Base-by-base conservation (phyloP, 2,888 invertebrate genomes). In the Apodemia zela region DNA sequence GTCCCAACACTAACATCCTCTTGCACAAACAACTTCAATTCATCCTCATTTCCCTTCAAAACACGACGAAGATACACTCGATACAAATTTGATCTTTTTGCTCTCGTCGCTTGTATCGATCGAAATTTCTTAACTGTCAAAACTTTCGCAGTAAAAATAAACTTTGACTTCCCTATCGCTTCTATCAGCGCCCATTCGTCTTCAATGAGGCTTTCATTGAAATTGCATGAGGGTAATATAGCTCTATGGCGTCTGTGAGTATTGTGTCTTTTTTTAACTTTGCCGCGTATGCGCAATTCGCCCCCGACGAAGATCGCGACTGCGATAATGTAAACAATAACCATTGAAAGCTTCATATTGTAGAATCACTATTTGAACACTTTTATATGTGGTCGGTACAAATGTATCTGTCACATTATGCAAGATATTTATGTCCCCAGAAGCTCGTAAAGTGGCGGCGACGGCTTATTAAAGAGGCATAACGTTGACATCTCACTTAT, bases 131-230 rank as follows among this genome's bases (percentile, higher is more conserved):
- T 89, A 67, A 90, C 85, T 71, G 79, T 88, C 72, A 92, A 74
- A 73, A 92, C 92, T 85, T 92, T 92, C 45, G 84, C 92, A 29
- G 92, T 92, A 80, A 92, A 92, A 77, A 92, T 92, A 74, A 84
- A 92, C 77, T 89, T 88, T 5, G 92, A 90, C 72, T 85, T 85
- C 65, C 84, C 82, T 82, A 92, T 92, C 78, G 90, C 89, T 66
- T 86, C 87, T 85, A 90, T 87, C 81, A 92, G 75, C 66, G 92
- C 82, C 86, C 89, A 87, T 80, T 90, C 89, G 74, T 92, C 89
- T 71, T 89, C 86, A 66, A 92, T 87, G 72, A 92, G 84, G 67
- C 89, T 89, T 77, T 89, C 88, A 77, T 92, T 92, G 82, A 92
- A 92, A 73, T 79, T 82, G 74, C 92, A 92, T 35, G 87, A 84